Evolutionary conservation across 2,113 vertebrate genomes (phyloP).

Genomic region (Lathamus discolor): DNA sequence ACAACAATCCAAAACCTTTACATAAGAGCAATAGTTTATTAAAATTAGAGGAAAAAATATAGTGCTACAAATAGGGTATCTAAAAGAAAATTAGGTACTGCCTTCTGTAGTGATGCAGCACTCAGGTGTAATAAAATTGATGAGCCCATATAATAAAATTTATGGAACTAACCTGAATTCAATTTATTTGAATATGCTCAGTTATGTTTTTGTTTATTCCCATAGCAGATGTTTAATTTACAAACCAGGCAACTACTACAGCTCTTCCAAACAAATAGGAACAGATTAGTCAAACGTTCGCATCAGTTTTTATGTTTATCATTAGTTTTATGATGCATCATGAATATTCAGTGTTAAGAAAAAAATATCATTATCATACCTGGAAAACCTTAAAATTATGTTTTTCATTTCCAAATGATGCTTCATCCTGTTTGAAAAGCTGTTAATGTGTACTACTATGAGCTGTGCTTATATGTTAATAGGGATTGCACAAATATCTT

Average conservation of each 20-base stretch:
- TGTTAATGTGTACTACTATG: constrained; percentile 38
- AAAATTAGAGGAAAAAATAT: constrained; percentile 27
- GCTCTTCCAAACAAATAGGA: constrained; percentile 84
- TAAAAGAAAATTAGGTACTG: constrained; percentile 43
- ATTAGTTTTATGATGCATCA: constrained; percentile 82
- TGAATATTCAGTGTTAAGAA: constrained; percentile 82
- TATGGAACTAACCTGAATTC: constrained; percentile 78
- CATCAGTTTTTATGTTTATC: constrained; percentile 87
- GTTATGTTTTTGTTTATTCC: constrained; percentile 86
- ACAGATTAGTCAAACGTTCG: constrained; percentile 82
- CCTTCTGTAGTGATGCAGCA: neutral
- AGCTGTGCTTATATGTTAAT: constrained; percentile 21
- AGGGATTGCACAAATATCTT: neutral
- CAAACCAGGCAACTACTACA: constrained; percentile 80
- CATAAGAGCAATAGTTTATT: constrained; percentile 22
- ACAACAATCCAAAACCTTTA: neutral
- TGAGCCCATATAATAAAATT: constrained; percentile 77
- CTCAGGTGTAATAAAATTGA: constrained; percentile 77
- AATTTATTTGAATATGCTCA: constrained; percentile 83
- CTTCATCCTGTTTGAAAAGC: constrained; percentile 47
- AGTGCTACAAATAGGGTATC: constrained; percentile 50
- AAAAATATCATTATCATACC: constrained; percentile 73
- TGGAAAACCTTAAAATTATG: constrained; percentile 74
- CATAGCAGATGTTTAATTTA: constrained; percentile 87
- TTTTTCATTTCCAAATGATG: constrained; percentile 64